These are phyloP conservation scores for Calliphora vicina DNA, from an alignment of 1,140 invertebrate species.

Conservation along the genomic window DNA sequence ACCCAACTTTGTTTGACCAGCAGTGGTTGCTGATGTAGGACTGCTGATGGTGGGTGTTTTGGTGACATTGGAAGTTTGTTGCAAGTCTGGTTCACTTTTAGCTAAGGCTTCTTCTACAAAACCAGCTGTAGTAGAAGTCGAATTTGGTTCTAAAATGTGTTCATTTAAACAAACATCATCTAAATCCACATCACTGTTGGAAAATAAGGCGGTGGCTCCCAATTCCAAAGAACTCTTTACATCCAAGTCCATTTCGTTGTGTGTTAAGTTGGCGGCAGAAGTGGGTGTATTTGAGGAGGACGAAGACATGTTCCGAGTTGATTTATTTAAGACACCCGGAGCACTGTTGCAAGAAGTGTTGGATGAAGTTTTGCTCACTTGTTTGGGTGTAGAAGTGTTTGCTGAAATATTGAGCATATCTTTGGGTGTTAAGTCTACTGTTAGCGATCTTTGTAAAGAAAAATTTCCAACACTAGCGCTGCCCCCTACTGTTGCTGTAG, in stretches of 20 bases:
- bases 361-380: slow-evolving; percentile 20
- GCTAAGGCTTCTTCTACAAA: slow-evolving; percentile 59
- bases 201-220: slow-evolving; percentile 79
- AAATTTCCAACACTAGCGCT: not conserved
- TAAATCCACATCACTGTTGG: slow-evolving; percentile 88
- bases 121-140: slow-evolving; percentile 35
- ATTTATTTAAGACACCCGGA: slow-evolving; percentile 20
- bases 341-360: slow-evolving; percentile 35
- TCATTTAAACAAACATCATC: slow-evolving; percentile 82
- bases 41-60: slow-evolving; percentile 19
- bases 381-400: slow-evolving; percentile 28
- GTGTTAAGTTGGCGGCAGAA: slow-evolving; percentile 30
- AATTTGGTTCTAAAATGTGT: slow-evolving; percentile 66
- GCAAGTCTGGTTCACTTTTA: slow-evolving; percentile 62
- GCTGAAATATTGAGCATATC: not conserved
- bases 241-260: slow-evolving; percentile 59
- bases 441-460: slow-evolving; percentile 24
- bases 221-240: slow-evolving; percentile 66
- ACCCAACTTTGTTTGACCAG: slow-evolving; percentile 35
- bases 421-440: not conserved
- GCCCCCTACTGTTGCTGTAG: not conserved
- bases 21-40: slow-evolving; percentile 30
- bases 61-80: slow-evolving; percentile 44
- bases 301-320: not conserved
- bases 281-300: not conserved